A percentile compares a stretch with the other conserved stretches of the same genome.
phyloP scores from a whole-genome alignment of 1,140 invertebrate species.

The Rhagoletis zephyria region DNA sequence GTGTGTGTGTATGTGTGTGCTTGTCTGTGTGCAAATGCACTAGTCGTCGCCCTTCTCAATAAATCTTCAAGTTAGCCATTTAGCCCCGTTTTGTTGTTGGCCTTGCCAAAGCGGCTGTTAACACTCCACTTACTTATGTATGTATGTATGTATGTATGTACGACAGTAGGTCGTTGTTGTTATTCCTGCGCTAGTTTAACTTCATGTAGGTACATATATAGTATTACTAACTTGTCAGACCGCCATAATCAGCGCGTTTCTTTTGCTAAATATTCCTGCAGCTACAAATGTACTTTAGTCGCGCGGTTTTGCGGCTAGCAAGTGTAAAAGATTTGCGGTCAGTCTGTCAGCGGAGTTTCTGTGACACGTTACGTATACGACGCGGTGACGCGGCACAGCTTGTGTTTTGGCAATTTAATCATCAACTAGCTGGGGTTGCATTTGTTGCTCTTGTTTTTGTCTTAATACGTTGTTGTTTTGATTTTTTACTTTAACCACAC shows the following conservation, averaged over 20 bases:
- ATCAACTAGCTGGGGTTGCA: neutral
- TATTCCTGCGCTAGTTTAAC: neutral
- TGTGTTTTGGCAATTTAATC: neutral
- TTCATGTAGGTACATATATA: neutral
- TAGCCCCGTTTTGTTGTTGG: conserved; percentile 11
- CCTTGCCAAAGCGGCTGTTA: neutral
- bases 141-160: too few species aligned
- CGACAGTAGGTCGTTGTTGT: neutral
- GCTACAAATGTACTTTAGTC: neutral
- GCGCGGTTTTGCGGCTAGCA: conserved; percentile 33
- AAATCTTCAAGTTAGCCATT: conserved; percentile 47
- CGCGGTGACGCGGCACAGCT: neutral
- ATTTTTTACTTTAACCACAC: neutral
- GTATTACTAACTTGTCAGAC: neutral
- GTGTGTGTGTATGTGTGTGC: neutral
- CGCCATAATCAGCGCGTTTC: neutral
- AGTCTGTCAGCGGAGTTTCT: conserved; percentile 41
- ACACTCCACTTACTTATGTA: neutral
- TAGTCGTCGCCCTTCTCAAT: conserved; percentile 22
- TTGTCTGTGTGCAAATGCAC: neutral
- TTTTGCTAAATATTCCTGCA: neutral
- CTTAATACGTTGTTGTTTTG: neutral
- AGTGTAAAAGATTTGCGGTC: conserved; percentile 36
- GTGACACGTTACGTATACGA: conserved; percentile 43
- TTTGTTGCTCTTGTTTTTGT: conserved; percentile 6